Evolutionary conservation across 2,113 vertebrate species (phyloP).

Genomic region (Athene cunicularia): DNA sequence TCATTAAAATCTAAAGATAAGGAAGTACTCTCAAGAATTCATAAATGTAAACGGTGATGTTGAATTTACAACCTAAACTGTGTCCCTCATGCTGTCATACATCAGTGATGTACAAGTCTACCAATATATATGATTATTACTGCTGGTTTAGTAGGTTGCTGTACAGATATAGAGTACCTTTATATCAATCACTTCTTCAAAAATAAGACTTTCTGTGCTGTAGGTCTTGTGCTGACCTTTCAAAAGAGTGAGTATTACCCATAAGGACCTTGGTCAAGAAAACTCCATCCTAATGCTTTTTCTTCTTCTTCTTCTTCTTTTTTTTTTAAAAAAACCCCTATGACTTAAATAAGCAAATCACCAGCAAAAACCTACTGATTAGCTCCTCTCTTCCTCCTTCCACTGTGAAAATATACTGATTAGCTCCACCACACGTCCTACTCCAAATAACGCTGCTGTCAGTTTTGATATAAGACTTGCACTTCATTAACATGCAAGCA

Average conservation of each 20-base stretch:
- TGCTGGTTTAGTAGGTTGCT: background rate
- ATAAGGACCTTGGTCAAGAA: background rate
- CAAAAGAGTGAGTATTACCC: background rate
- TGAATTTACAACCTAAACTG: background rate
- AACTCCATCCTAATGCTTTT: background rate
- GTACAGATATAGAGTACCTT: background rate
- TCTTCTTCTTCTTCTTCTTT: background rate
- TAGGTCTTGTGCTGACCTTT: conserved; percentile 16
- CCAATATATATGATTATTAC: background rate
- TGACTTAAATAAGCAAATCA: conserved; percentile 1
- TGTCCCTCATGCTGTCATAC: background rate
- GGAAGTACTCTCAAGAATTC: background rate
- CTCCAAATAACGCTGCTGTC: conserved; percentile 24
- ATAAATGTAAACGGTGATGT: background rate
- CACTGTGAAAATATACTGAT: conserved; percentile 23
- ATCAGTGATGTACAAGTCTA: background rate
- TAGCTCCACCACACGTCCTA: conserved; percentile 21
- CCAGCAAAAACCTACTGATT: conserved; percentile 36
- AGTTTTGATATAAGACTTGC: background rate
- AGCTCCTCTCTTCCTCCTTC: conserved; percentile 17
- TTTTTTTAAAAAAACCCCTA: background rate
- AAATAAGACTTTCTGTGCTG: background rate
- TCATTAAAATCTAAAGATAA: background rate
- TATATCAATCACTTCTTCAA: background rate
- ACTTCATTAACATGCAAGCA: conserved; percentile 2